Conservation (phyloP, 1,140 invertebrate species). For the Drosophila malerkotliana region DNA sequence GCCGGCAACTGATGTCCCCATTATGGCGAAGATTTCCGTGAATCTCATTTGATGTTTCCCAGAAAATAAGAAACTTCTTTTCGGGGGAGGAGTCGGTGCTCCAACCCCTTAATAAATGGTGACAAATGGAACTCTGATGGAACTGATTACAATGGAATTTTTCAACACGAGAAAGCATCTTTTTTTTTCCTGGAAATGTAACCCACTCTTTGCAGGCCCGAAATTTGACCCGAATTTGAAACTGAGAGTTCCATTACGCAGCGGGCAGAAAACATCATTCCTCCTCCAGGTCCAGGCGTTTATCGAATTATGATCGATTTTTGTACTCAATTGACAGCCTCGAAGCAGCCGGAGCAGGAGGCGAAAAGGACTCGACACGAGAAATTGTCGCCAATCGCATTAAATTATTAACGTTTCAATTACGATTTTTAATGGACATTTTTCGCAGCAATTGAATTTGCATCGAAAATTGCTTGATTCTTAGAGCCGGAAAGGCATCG, state of each 20-base stretch:
- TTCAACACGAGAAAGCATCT: constrained; percentile 14
- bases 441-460: constrained; percentile 64
- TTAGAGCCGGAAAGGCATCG: not conserved
- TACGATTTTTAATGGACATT: constrained; percentile 73
- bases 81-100: constrained; percentile 4
- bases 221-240: constrained; percentile 10
- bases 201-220: not conserved
- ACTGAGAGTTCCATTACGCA: constrained; percentile 15
- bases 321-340: constrained; percentile 39
- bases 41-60: constrained; percentile 37
- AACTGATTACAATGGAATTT: constrained; percentile 38
- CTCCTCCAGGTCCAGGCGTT: constrained; percentile 43
- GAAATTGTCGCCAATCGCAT: constrained; percentile 73
- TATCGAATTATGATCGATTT: constrained; percentile 78
- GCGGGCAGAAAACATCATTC: not conserved
- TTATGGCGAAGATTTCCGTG: constrained; percentile 28
- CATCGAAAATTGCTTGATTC: constrained; percentile 27
- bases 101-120: constrained; percentile 14
- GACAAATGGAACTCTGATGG: constrained; percentile 25
- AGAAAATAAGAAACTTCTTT: constrained; percentile 5
- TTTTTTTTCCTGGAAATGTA: constrained; percentile 9
- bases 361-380: constrained; percentile 28
- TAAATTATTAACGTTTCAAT: constrained; percentile 80
- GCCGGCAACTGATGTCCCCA: constrained; percentile 54
- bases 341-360: constrained; percentile 3